Base-by-base conservation (phyloP, 2,113 vertebrate species). In the Amazona guildingii region DNA sequence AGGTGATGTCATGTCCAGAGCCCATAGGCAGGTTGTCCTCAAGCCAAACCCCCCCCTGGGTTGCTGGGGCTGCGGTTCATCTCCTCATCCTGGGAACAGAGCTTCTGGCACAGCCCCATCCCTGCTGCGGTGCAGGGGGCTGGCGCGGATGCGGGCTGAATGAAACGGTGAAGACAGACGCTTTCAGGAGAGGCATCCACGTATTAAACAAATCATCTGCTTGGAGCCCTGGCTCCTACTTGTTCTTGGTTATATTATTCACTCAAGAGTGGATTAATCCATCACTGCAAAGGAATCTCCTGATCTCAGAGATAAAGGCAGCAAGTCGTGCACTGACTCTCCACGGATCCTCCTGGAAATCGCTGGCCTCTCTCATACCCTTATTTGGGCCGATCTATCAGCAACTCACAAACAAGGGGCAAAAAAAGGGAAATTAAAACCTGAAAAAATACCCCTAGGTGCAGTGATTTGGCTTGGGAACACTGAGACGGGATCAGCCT, bases 301-400 rank as follows among this genome's bases (percentile, higher is more conserved):
- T 95, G 95, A 97, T 97, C 92, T 90, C 95, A 57, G 88, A 97
- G 96, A 97, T 96, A 95, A 95, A 95, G 96, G 95, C 95, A 97
- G 92, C 94, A 92, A 94, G 92, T 95, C 76, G 67, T 29, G 78
- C 86, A 78, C 91, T 37, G 88, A 70, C 88, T 88, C 88, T 43
- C 88, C 96, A 43, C n/a, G 86, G 95, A 81, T 95, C 94, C 93
- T 95, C 91, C 93, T 91, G 94, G 59, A 94, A 80, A 52, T 74
- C 16, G 17, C 86, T 70, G 86, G 93, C 84, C 70, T 84, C 49
- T 78, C 82, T 84, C 93, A 89, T 73, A 87, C 69, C 94, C 91
- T 94, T 95, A 91, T 95, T 96, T 96, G 93, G 95, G 74, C 91
- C 7, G 52, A 68, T 83, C 66, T 48, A 95, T 68, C 57, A 28